Evolutionary conservation across 1,140 invertebrate species (phyloP), one percentile per base, ranked within the genome.

Genomic region (Portunus trituberculatus): DNA sequence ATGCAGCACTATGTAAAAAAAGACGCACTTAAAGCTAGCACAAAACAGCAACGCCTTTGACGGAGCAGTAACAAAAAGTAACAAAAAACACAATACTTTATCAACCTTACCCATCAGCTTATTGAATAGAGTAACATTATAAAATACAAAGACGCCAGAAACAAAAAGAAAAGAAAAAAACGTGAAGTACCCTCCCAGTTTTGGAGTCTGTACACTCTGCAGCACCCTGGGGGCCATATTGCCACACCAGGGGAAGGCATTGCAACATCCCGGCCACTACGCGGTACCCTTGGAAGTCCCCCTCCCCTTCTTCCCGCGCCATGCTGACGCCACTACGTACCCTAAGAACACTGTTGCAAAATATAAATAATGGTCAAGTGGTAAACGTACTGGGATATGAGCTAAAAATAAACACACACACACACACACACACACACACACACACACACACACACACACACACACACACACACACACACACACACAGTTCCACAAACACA

Each of bases 391-490:
- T 76, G 67, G n/a, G 67, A 20, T 8, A 76, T 76, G 67, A n/a
- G 67, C 8, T 76, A 76, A 76, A 76, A 76, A 76, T 76, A 76
- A 7, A 76, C 67, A 76, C 67, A 76, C 67, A 76, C 67, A 76
- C 67, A 76, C 67, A 76, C 25, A 76, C 88, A 90, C 48, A 20
- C 87, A 89, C 32, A 14, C 87, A 89, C 87, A 20, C 87, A 89
- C 39, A 46, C 87, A 89, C 28, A 39, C 87, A 89, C 87, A 89
- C 87, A 48, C 59, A 76, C 59, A 46, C 87, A 46, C 48, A 89
- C 87, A 48, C 39, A 46, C 87, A 89, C 88, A 48, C 48, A 46
- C 48, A 52, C 88, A 90, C 88, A 52, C 88, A 76, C 67, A 76
- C 67, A 76, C 67, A 76, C 6, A 76, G 12, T 1, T 20, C 39